These are phyloP conservation scores for Sinocyclocheilus anshuiensis DNA, from an alignment of 2,113 vertebrate genomes.

Conservation along the genomic window DNA sequence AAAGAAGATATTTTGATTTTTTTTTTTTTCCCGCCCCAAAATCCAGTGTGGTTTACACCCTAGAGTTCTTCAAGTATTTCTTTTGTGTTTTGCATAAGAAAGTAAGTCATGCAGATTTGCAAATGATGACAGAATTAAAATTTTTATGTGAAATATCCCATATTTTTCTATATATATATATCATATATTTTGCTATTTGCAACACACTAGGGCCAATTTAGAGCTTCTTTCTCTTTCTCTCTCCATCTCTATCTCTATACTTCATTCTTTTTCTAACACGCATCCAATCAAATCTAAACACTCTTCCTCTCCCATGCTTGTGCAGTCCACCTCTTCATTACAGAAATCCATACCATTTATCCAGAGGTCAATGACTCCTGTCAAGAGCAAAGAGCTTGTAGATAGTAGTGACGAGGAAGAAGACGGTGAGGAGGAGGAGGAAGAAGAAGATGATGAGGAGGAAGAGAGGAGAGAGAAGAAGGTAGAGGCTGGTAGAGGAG, in stretches of 20 bases:
- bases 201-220: not conserved
- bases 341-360: slow-evolving; percentile 58
- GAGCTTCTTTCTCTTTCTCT: not conserved
- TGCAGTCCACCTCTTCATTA: slow-evolving; percentile 65
- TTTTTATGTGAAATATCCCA: too few species aligned
- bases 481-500: slow-evolving; percentile 38
- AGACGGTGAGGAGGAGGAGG: slow-evolving; percentile 32
- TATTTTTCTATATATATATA: too few species aligned
- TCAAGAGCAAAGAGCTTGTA: slow-evolving; percentile 56
- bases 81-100: too few species aligned
- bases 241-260: not conserved
- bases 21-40: too few species aligned
- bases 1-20: too few species aligned
- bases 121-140: too few species aligned
- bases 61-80: too few species aligned
- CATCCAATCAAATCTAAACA: slow-evolving; percentile 47
- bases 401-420: slow-evolving; percentile 66
- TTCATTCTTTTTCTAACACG: slow-evolving; percentile 52
- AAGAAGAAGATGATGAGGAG: slow-evolving; percentile 25
- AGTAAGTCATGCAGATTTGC: too few species aligned
- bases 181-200: not conserved
- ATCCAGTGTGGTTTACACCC: too few species aligned
- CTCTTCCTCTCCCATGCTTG: slow-evolving; percentile 35
- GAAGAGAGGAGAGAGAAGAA: slow-evolving; percentile 42
- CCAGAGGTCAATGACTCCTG: slow-evolving; percentile 60